Conservation (phyloP, 2,888 invertebrate species). For the Acanthosoma haemorrhoidale region DNA sequence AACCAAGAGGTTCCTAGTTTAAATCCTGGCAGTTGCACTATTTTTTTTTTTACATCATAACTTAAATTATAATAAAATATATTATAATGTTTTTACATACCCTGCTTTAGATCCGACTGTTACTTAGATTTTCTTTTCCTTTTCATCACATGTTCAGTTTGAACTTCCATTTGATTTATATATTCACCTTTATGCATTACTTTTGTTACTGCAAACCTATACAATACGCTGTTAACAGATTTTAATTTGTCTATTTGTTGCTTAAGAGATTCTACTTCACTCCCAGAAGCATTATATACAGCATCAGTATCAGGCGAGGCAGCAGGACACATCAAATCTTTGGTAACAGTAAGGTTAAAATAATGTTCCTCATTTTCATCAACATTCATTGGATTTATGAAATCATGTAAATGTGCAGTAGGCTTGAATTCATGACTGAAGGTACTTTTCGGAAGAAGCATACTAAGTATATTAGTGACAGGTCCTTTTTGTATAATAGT, state of each 20-base stretch:
- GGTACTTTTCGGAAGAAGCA: slow-evolving; percentile 46
- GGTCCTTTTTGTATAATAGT: slow-evolving; percentile 67
- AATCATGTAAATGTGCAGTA: slow-evolving; percentile 15
- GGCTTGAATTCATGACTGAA: slow-evolving; percentile 43
- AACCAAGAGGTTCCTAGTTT: too few species aligned
- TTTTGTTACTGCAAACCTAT: slow-evolving; percentile 52
- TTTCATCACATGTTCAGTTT: background rate
- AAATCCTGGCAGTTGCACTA: too few species aligned
- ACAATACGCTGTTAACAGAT: slow-evolving; percentile 56
- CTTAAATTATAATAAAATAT: too few species aligned
- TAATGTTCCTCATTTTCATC: slow-evolving; percentile 28
- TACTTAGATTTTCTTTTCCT: background rate
- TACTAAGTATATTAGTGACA: slow-evolving; percentile 65
- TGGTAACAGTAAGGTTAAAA: slow-evolving; percentile 30
- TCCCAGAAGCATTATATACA: background rate
- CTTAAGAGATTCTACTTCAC: slow-evolving; percentile 43
- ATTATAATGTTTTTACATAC: too few species aligned
- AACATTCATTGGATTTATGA: slow-evolving; percentile 31
- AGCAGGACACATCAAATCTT: slow-evolving; percentile 23
- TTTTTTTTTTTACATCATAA: too few species aligned
- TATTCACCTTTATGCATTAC: slow-evolving; percentile 39
- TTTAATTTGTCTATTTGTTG: slow-evolving; percentile 54
- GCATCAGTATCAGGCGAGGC: background rate
- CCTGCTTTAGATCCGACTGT: too few species aligned
- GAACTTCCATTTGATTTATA: too few species aligned